phyloP scores from a whole-genome alignment of 2,888 invertebrate species.

The Nowickia ferox region DNA sequence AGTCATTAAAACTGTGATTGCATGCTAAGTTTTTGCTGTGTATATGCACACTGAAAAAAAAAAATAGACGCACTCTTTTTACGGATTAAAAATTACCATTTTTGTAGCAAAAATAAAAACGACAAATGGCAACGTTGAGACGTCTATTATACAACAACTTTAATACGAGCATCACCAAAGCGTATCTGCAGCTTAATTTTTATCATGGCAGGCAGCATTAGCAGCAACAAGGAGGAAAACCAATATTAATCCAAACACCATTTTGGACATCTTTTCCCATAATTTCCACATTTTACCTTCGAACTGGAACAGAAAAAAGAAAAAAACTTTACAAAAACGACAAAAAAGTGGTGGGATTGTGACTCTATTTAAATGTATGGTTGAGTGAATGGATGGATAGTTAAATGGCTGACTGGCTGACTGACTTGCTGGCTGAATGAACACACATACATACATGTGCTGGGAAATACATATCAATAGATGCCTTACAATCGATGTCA shows the following conservation, averaged over 20 bases:
- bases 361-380: constrained; percentile 8
- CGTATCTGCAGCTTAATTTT: constrained; percentile 31
- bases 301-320: neutral
- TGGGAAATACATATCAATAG: constrained; percentile 38
- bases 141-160: neutral
- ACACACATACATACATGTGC: neutral
- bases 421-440: constrained; percentile 9
- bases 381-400: constrained; percentile 40
- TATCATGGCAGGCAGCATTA: constrained; percentile 11
- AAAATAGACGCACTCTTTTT: neutral
- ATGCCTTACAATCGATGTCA: constrained; percentile 67
- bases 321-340: neutral
- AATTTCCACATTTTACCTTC: constrained; percentile 47
- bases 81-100: constrained; percentile 53
- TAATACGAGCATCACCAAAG: neutral
- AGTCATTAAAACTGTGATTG: no score
- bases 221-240: constrained; percentile 35
- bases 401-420: constrained; percentile 18
- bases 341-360: neutral
- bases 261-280: constrained; percentile 57
- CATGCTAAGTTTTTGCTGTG: no score
- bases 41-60: no score
- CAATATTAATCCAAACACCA: constrained; percentile 62
- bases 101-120: constrained; percentile 20
- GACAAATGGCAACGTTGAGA: constrained; percentile 15